phyloP scores from a whole-genome alignment of 2,888 invertebrate species.

The Gasteruption jaculator region DNA sequence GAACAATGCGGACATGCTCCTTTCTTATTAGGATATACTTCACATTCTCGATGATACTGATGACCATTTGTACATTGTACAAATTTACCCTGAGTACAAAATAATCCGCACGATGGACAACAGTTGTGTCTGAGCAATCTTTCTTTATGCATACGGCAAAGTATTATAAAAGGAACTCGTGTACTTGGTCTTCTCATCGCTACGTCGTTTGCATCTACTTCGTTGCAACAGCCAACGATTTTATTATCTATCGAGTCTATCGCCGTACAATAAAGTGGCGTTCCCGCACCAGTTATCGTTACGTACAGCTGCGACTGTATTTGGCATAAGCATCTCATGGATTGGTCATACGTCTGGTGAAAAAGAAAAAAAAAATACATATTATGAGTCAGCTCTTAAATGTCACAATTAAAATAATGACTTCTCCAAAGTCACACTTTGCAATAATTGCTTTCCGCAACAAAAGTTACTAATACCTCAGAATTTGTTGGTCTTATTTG shows the following conservation, averaged over 20 bases:
- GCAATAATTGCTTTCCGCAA: too few species aligned
- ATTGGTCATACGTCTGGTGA: constrained; percentile 41
- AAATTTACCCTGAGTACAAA: constrained; percentile 87
- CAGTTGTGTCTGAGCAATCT: constrained; percentile 78
- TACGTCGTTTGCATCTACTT: constrained; percentile 56
- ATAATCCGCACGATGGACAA: constrained; percentile 85
- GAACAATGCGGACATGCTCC: constrained; percentile 73
- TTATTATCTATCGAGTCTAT: constrained; percentile 71
- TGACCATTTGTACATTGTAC: constrained; percentile 75
- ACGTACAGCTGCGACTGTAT: constrained; percentile 55
- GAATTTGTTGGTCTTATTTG: too few species aligned
- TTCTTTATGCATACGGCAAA: constrained; percentile 75
- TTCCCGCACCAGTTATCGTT: constrained; percentile 53
- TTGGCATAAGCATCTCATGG: constrained; percentile 55
- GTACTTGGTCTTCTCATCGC: constrained; percentile 67
- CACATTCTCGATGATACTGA: constrained; percentile 80
- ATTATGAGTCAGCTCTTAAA: too few species aligned
- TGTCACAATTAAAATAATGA: not conserved
- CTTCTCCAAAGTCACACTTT: not conserved
- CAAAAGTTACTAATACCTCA: too few species aligned
- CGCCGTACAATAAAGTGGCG: constrained; percentile 68
- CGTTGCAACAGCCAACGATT: constrained; percentile 77
- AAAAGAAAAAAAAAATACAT: constrained; percentile 9
- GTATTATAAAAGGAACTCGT: constrained; percentile 72
- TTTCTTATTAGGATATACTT: constrained; percentile 55